Percentiles rank a stretch among this genome's conserved stretches.
These are phyloP conservation scores for Cotesia typhae DNA, from an alignment of 1,140 invertebrate species.

Conservation along the genomic window DNA sequence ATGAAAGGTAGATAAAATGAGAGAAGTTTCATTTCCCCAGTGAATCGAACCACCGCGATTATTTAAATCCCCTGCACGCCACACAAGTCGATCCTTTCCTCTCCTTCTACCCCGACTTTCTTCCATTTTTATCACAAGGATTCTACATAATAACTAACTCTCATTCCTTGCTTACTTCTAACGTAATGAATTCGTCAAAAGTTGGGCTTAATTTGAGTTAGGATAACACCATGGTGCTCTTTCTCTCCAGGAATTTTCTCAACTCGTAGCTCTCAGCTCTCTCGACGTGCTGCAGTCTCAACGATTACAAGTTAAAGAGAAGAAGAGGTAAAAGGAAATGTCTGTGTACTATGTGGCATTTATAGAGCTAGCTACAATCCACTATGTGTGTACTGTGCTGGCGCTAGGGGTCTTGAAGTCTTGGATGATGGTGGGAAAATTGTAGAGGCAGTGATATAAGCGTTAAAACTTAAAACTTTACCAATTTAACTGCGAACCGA, in stretches of 20 bases:
- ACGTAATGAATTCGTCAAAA: conserved; percentile 31
- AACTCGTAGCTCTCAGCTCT: background rate
- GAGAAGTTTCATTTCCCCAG: conserved; percentile 27
- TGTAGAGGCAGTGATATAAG: conserved; percentile 35
- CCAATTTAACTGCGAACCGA: conserved; percentile 44
- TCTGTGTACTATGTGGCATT: conserved; percentile 1
- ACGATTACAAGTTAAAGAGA: conserved; percentile 21
- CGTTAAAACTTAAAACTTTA: conserved; percentile 45
- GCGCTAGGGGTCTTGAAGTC: background rate
- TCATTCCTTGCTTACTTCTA: background rate
- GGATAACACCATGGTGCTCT: background rate
- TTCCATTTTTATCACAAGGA: conserved; percentile 11
- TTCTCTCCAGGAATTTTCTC: too few relatives aligned
- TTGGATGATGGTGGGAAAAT: conserved; percentile 11
- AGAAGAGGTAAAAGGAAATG: background rate
- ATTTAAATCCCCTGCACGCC: background rate
- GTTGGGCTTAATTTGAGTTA: background rate
- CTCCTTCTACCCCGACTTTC: background rate
- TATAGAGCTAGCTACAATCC: background rate
- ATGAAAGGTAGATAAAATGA: conserved; percentile 8
- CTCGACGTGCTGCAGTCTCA: background rate
- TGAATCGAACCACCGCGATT: conserved; percentile 24
- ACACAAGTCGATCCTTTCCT: conserved; percentile 10
- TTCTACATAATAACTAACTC: conserved; percentile 25
- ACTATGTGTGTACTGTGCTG: background rate